Base-by-base conservation (phyloP, 2,797 vertebrate genomes). In the Myripristis murdjan region DNA sequence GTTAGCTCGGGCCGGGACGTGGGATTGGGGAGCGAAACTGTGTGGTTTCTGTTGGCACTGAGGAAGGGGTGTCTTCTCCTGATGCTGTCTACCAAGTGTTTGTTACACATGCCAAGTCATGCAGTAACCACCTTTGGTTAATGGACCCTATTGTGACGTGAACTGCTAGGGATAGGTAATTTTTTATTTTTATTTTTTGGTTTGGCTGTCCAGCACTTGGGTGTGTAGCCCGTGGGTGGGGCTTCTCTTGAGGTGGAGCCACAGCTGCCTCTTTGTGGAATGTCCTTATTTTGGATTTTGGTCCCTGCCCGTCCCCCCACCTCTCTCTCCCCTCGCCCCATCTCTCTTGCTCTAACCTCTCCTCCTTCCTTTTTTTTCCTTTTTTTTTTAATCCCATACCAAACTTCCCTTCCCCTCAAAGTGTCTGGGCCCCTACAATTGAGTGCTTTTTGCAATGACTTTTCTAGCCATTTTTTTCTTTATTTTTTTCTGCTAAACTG, bases 201-300 rank as follows among this genome's bases (percentile, higher is more conserved):
- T 83, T 84, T 58, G 81, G 77, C 84, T 85, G 73, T 87, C 77
- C 59, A 81, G 86, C 87, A 81, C 83, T 82, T 79, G 85, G 88
- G n/a, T n/a, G 71, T 77, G 84, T 84, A 87, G 89, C 87, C 89
- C 46, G 28, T 73, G 81, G 84, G 73, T 77, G 84, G 85, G 84
- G 80, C 81, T 82, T 81, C 44, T 79, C 72, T 82, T 87, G 87
- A 89, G 87, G 90, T 86, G 79, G 89, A 91, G 88, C 92, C 91
- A 89, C 89, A 91, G 89, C 92, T 89, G 92, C 91, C 92, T 94
- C 91, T 85, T 84, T 84, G 86, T 91, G 86, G 88, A 94, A 93
- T 92, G 90, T 93, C 87, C 81, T 83, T 82, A n/a, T n/a, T n/a
- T n/a, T n/a, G n/a, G n/a, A 77, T 81, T 86, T 87, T 73, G 68